Evolutionary conservation across 2,888 invertebrate species (phyloP), one percentile per base, ranked within the genome.

Genomic region (Nymphalis urticae): DNA sequence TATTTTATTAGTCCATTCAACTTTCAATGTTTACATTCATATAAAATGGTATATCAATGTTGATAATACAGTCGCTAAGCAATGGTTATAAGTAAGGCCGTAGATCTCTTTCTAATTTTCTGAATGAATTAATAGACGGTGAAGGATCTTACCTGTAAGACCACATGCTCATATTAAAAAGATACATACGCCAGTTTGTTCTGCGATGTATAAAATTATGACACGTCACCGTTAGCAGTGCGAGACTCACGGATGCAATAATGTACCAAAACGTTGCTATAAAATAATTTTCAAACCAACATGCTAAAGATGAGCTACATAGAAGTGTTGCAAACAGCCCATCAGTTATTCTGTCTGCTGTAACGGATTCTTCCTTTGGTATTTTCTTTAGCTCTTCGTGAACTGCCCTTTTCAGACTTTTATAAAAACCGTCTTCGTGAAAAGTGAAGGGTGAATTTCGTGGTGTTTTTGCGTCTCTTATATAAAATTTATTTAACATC

Each of bases 151-250:
- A 94, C 94, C 94, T 94, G 62, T 95, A 94, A 2, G 95, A 94
- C 93, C 96, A 90, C 75, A 95, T 81, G 21, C 94, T 93, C 71
- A 97, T 86, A 78, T 97, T 96, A 78, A 96, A 96, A 69, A 96
- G 94, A 79, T 95, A 96, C 95, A 96, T 96, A 68, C 96, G 94
- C 93, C 95, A 96, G 82, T 95, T 96, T 69, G 96, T 95, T 70
- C 92, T 94, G 77, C 94, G 94, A 80, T 97, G 97, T 76, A 96
- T 95, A 80, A 95, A 97, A 82, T 97, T 97, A 81, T 97, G 97
- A 0, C 95, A 94, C 2, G 93, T 92, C 16, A 95, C 93, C 0
- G 93, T 87, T 0, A 94, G 88, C 91, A 95, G 93, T 0, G 93
- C 89, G 2, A 96, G 81, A 2, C 94, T 85, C 3, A 94, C 66